Conservation (phyloP, 2,797 vertebrate species). For the Platalea minor region DNA sequence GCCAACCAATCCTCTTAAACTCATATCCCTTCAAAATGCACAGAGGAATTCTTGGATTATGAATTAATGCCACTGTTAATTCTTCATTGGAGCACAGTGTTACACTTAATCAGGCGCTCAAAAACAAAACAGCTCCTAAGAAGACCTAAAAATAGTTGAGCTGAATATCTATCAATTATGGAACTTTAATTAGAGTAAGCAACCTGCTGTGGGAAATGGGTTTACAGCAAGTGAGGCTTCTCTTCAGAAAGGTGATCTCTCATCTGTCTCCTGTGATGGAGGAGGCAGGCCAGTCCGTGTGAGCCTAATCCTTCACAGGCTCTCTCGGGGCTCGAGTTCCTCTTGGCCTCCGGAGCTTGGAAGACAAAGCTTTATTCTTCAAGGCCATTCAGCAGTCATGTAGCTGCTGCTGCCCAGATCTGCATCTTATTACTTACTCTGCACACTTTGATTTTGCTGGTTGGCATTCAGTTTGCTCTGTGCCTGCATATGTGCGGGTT, state of each 20-base stretch:
- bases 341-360: neutral
- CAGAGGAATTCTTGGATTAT: slow-evolving; percentile 56
- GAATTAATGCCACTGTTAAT: slow-evolving; percentile 42
- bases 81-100: slow-evolving; percentile 38
- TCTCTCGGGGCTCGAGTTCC: neutral
- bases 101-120: slow-evolving; percentile 42
- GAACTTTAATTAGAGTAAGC: slow-evolving; percentile 44
- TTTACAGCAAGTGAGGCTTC: neutral
- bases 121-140: slow-evolving; percentile 30
- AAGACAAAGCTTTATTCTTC: slow-evolving; percentile 38
- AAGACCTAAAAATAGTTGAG: slow-evolving; percentile 36
- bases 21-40: slow-evolving; percentile 61
- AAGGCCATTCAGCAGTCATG: neutral
- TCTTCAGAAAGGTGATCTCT: neutral
- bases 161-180: slow-evolving; percentile 35
- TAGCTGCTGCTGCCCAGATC: slow-evolving; percentile 4
- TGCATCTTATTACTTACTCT: neutral
- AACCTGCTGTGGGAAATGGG: slow-evolving; percentile 30
- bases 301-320: neutral
- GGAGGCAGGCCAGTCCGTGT: neutral
- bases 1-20: slow-evolving; percentile 65
- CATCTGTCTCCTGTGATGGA: neutral
- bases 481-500: neutral
- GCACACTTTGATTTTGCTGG: neutral
- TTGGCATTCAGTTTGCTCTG: neutral